phyloP scores from a whole-genome alignment of 1,140 invertebrate species.

The Atta texana region DNA sequence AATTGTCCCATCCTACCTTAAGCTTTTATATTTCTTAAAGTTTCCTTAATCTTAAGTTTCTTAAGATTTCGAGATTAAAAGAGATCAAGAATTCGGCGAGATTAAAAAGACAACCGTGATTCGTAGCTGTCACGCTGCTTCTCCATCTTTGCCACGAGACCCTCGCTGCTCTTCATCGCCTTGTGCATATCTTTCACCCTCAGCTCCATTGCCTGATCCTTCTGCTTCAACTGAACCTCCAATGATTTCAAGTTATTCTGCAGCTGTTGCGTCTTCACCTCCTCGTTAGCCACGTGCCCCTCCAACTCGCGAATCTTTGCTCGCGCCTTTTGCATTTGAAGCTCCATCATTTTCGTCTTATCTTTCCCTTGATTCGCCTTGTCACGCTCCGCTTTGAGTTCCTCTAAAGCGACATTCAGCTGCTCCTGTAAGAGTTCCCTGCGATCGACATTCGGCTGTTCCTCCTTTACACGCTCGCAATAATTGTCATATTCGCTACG shows the following conservation, averaged over 20 bases:
- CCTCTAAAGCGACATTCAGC: slow-evolving; percentile 14
- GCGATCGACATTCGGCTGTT: slow-evolving; percentile 18
- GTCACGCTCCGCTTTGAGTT: slow-evolving; percentile 65
- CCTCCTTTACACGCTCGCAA: slow-evolving; percentile 9
- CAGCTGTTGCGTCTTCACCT: slow-evolving; percentile 71
- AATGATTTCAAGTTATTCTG: slow-evolving; percentile 71
- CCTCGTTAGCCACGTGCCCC: slow-evolving; percentile 46
- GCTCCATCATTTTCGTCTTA: slow-evolving; percentile 57
- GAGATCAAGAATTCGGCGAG: background rate
- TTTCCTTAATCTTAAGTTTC: too few relatives aligned
- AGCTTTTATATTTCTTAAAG: slow-evolving; percentile 12
- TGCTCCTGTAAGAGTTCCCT: slow-evolving; percentile 50
- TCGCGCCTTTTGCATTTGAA: slow-evolving; percentile 69
- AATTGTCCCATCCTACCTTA: too few relatives aligned
- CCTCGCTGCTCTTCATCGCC: slow-evolving; percentile 73
- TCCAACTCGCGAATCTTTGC: slow-evolving; percentile 75
- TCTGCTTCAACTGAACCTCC: slow-evolving; percentile 74
- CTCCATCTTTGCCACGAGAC: slow-evolving; percentile 73
- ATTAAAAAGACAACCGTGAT: slow-evolving; percentile 70
- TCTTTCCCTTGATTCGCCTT: slow-evolving; percentile 68
- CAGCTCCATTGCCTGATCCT: slow-evolving; percentile 71
- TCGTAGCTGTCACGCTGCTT: slow-evolving; percentile 78
- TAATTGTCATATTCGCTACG: slow-evolving; percentile 51
- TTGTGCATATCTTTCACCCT: slow-evolving; percentile 77
- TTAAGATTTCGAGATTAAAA: background rate